phyloP scores from a whole-genome alignment of 2,888 invertebrate species.

The Epirrita christyi region DNA sequence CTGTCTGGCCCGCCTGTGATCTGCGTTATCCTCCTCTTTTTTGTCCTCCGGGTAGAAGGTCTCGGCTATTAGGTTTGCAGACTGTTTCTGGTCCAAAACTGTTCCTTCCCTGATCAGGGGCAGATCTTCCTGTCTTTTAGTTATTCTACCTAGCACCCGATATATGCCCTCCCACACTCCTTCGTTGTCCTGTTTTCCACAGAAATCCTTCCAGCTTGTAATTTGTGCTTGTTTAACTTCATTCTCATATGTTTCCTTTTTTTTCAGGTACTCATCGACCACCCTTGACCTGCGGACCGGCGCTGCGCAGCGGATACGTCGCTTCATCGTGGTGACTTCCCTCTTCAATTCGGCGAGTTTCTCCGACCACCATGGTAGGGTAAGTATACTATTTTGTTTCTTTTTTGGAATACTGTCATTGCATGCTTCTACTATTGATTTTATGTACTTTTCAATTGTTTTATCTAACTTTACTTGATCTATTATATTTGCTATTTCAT shows the following conservation, averaged over 20 bases:
- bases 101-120: neutral
- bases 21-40: no score
- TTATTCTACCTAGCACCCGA: conserved; percentile 8
- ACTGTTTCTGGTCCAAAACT: neutral
- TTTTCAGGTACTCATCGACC: conserved; percentile 29
- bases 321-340: conserved; percentile 21
- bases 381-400: conserved; percentile 1
- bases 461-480: conserved; percentile 4
- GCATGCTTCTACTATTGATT: conserved; percentile 7
- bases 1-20: no score
- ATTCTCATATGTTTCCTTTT: conserved; percentile 31
- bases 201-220: conserved; percentile 17
- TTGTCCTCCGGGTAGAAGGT: conserved; percentile 20
- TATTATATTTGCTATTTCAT: neutral
- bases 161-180: conserved; percentile 8
- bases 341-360: conserved; percentile 29
- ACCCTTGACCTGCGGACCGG: conserved; percentile 13
- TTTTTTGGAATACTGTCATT: conserved; percentile 1
- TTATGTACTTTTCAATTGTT: conserved; percentile 2
- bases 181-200: neutral
- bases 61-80: conserved; percentile 4
- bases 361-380: neutral
- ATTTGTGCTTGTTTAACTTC: conserved; percentile 11
- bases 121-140: conserved; percentile 1
- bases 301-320: conserved; percentile 27